These are phyloP conservation scores for Torymus aiolomorphi DNA, from an alignment of 2,888 invertebrate species.

Conservation along the genomic window DNA sequence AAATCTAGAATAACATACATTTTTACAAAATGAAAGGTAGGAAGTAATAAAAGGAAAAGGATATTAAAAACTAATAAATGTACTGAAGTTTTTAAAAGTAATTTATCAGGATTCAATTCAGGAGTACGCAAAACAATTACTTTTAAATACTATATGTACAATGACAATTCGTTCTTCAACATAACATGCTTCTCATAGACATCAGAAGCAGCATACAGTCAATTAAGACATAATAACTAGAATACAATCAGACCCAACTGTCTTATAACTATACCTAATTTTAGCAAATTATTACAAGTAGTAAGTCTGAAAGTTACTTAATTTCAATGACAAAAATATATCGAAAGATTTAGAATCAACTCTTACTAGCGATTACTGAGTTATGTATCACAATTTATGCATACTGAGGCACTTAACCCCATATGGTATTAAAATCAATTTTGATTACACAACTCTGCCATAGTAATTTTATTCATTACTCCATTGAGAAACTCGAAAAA, in stretches of 20 bases:
- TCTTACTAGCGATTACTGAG: slow-evolving; percentile 37
- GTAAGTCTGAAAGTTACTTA: slow-evolving; percentile 19
- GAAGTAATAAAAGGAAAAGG: slow-evolving; percentile 23
- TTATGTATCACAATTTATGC: slow-evolving; percentile 47
- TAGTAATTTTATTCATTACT: background rate
- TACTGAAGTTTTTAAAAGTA: slow-evolving; percentile 36
- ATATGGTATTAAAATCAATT: slow-evolving; percentile 35
- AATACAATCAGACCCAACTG: slow-evolving; percentile 35
- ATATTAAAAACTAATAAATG: slow-evolving; percentile 29
- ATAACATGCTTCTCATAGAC: slow-evolving; percentile 22
- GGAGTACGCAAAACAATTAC: slow-evolving; percentile 43
- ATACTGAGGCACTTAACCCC: slow-evolving; percentile 49
- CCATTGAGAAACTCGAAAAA: slow-evolving; percentile 27
- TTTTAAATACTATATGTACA: slow-evolving; percentile 54
- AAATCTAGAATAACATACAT: background rate
- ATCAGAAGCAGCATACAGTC: slow-evolving; percentile 10
- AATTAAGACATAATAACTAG: slow-evolving; percentile 37
- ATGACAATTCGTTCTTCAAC: slow-evolving; percentile 27
- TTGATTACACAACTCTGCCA: slow-evolving; percentile 40
- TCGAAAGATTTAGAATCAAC: slow-evolving; percentile 31
- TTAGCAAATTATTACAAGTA: slow-evolving; percentile 9
- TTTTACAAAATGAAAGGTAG: slow-evolving; percentile 19
- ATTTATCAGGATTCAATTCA: slow-evolving; percentile 41
- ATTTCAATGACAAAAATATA: slow-evolving; percentile 45
- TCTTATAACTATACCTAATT: slow-evolving; percentile 25